phyloP scores from a whole-genome alignment of 2,888 invertebrate species.

The Electrophaes corylata region DNA sequence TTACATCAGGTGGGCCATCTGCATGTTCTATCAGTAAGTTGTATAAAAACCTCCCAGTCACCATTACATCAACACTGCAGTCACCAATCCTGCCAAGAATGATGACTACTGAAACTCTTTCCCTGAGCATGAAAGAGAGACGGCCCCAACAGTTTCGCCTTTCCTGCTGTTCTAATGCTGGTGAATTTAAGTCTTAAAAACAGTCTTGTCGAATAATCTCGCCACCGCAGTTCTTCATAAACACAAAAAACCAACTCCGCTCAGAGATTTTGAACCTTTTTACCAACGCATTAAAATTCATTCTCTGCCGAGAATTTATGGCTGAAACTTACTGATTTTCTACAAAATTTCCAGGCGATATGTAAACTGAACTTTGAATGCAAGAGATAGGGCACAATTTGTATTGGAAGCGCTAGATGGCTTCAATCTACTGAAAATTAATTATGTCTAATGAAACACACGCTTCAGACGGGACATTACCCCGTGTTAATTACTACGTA shows the following conservation, averaged over 20 bases:
- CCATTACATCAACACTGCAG: too few species aligned
- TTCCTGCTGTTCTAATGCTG: neutral
- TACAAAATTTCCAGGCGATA: neutral
- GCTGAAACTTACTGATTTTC: conserved; percentile 7
- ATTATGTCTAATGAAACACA: conserved; percentile 70
- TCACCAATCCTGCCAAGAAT: too few species aligned
- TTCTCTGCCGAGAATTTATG: neutral
- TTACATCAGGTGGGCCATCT: too few species aligned
- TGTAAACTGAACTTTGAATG: neutral
- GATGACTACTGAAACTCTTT: too few species aligned
- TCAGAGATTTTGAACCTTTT: conserved; percentile 19
- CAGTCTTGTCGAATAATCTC: conserved; percentile 19
- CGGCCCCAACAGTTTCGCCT: too few species aligned
- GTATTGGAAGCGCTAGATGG: neutral
- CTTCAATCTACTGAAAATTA: conserved; percentile 54
- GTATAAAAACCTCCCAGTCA: too few species aligned
- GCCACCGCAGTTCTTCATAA: conserved; percentile 18
- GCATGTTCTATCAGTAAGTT: too few species aligned
- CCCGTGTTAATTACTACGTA: conserved; percentile 34
- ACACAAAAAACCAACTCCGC: conserved; percentile 1
- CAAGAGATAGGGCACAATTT: neutral
- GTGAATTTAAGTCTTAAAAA: neutral
- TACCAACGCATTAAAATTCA: neutral
- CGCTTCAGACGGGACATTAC: conserved; percentile 48
- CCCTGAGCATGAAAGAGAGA: too few species aligned